These are phyloP conservation scores for Aleiodes alternator DNA, from an alignment of 2,888 invertebrate genomes.

Conservation along the genomic window DNA sequence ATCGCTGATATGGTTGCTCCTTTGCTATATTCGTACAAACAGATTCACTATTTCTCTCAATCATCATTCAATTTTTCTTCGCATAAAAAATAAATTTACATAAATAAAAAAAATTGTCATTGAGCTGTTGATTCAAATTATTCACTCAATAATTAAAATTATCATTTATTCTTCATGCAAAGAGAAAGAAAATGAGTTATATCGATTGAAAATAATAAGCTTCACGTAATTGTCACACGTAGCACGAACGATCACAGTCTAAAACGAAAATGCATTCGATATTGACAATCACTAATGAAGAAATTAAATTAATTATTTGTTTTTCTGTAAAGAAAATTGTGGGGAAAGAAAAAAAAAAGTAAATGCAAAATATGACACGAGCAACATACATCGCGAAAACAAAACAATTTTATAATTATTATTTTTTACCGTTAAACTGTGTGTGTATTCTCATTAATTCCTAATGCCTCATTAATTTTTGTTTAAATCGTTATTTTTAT, in stretches of 20 bases:
- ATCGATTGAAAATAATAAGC: conserved; percentile 17
- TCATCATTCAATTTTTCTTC: not conserved
- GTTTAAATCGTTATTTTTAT: conserved; percentile 46
- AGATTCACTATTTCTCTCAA: conserved; percentile 22
- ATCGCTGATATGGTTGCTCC: conserved; percentile 55
- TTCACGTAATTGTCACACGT: conserved; percentile 48
- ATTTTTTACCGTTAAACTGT: conserved; percentile 37
- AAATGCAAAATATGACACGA: conserved; percentile 52
- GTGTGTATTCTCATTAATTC: conserved; percentile 64
- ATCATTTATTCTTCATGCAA: conserved; percentile 2
- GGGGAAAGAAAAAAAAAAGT: conserved; percentile 23
- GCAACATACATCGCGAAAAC: conserved; percentile 48
- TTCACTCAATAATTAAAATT: conserved; percentile 3
- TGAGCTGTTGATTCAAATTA: not conserved
- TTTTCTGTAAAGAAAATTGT: conserved; percentile 17
- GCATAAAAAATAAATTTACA: conserved; percentile 11
- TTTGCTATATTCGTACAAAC: conserved; percentile 37
- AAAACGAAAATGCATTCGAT: conserved; percentile 48
- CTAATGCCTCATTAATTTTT: conserved; percentile 69
- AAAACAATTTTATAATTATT: conserved; percentile 17
- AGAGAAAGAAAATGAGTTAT: not conserved
- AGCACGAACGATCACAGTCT: conserved; percentile 52
- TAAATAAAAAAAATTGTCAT: not conserved
- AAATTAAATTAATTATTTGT: conserved; percentile 5
- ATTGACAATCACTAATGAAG: conserved; percentile 26